Evolutionary conservation across 2,113 vertebrate species (phyloP).

Genomic region (Microcebus murinus): DNA sequence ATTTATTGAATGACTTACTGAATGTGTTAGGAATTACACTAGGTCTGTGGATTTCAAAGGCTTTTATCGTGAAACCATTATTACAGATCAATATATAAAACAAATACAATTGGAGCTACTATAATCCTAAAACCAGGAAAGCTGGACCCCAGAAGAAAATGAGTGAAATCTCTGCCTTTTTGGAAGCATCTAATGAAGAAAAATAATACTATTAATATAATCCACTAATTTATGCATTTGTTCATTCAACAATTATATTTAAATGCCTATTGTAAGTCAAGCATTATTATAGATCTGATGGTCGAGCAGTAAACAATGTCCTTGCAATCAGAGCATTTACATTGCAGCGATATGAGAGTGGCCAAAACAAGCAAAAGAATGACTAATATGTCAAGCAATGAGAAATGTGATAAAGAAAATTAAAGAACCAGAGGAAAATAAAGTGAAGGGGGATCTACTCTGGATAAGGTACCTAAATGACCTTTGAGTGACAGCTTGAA

Average conservation of each 20-base stretch:
- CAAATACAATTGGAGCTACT: constrained; percentile 1
- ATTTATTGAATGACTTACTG: constrained; percentile 22
- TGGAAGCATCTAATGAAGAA: background rate
- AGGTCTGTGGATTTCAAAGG: constrained; percentile 1
- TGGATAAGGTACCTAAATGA: background rate
- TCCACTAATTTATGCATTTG: background rate
- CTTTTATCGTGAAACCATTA: constrained; percentile 15
- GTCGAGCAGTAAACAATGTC: background rate
- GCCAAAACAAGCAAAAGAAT: background rate
- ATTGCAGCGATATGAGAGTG: background rate
- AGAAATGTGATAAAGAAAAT: background rate
- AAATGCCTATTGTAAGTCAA: background rate
- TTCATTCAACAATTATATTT: constrained; percentile 1
- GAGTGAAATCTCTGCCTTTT: background rate
- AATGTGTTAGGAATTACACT: background rate
- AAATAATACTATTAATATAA: background rate
- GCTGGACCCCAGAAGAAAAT: background rate
- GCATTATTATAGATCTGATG: background rate
- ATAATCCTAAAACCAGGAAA: background rate
- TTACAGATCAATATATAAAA: background rate
- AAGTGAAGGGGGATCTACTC: background rate
- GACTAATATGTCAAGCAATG: background rate
- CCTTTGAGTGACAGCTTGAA: background rate
- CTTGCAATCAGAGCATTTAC: background rate
- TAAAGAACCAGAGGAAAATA: background rate